Base-by-base conservation (phyloP, 2,888 invertebrate genomes). In the Heteromurus nitidus region DNA sequence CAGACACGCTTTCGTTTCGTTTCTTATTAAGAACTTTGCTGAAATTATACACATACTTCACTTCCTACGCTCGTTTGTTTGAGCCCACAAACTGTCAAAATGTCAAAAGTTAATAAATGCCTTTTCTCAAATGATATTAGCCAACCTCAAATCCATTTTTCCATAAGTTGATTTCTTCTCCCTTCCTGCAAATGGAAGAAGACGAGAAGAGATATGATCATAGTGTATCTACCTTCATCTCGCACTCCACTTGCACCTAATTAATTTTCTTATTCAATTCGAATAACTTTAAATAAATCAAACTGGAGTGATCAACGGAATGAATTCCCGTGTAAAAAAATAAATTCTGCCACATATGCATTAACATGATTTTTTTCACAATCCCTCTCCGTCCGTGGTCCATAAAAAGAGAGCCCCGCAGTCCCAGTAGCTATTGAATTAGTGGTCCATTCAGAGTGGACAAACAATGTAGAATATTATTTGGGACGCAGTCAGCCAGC, bases 401-500 rank as follows among this genome's bases (percentile, higher is more conserved):
- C 18, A n/a, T 47, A n/a, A 3, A 47, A 24, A 60, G 20, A 9
- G n/a, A 22, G 65, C 60, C 36, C 24, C 76, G 69, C 69, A 69
- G 68, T 77, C 58, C 28, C 77, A 60, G 77, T 77, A 77, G 77
- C 77, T 50, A 79, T 70, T 79, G 79, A 79, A 79, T 79, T 79
- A 79, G 65, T 58, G 42, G 62, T 65, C 70, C 36, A 79, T 79
- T 79, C 53, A 55, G 26, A 36, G 7, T 9, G 36, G 36, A 36
- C 36, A 5, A 36, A 44, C 44, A 44, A 53, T 68, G 47, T 60
- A 60, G 18, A 77, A 60, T 60, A 76, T 60, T 76, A 76, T 31
- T 58, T 24, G 31, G n/a, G 42, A 53, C 50, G 30, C 36, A 20
- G 55, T 53, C 65, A 58, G 50, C 69, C 28, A 62, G 50, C 69